phyloP scores from a whole-genome alignment of 2,888 invertebrate species.

The Apamea monoglypha region DNA sequence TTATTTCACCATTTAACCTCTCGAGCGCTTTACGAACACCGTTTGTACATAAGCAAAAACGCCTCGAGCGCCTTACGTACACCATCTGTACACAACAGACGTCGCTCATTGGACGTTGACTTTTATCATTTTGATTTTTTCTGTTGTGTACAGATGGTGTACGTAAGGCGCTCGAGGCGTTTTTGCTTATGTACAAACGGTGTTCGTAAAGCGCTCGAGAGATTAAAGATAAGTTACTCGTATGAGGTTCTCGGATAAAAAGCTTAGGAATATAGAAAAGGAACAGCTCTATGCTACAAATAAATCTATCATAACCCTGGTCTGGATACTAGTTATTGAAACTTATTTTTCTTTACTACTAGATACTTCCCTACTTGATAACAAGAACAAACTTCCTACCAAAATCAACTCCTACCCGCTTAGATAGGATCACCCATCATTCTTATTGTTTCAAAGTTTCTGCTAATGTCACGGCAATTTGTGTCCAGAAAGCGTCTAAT shows the following conservation, averaged over 20 bases:
- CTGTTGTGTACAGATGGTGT: no score
- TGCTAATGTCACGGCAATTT: conserved; percentile 44
- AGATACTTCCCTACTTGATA: neutral
- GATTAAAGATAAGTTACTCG: no score
- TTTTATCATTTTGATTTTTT: no score
- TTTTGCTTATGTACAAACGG: no score
- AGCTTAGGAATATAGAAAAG: no score
- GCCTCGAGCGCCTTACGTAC: no score
- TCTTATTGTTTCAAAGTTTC: conserved; percentile 36
- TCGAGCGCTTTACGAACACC: no score
- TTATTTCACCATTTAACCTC: neutral
- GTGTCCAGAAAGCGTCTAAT: conserved; percentile 57
- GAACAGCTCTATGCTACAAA: neutral
- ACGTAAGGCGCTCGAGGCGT: no score
- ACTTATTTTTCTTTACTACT: neutral
- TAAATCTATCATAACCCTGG: neutral
- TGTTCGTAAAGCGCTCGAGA: no score
- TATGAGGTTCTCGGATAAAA: neutral
- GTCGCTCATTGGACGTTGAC: no score
- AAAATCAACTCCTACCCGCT: neutral
- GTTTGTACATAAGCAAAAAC: no score
- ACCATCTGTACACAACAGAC: no score
- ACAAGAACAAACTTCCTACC: neutral
- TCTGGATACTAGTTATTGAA: neutral
- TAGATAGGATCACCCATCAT: neutral